A percentile compares a stretch with the other conserved stretches of the same genome.
phyloP scores from a whole-genome alignment of 1,140 invertebrate genomes.

The Ectropis grisescens region DNA sequence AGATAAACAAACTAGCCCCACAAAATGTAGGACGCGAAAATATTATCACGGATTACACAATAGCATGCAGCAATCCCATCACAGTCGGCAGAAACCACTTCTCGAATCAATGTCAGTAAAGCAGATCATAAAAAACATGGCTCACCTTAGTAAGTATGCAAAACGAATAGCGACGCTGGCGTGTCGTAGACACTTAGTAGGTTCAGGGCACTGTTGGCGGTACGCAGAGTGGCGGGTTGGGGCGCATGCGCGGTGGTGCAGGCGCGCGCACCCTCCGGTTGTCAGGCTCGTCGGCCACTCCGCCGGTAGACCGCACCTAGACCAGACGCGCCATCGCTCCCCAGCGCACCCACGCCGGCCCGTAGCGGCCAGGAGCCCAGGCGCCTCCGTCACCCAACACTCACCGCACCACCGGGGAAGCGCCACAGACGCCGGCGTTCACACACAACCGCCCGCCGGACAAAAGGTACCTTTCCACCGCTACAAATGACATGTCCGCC shows the following conservation, averaged over 20 bases:
- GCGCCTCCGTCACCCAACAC: conserved; percentile 43
- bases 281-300: conserved; percentile 32
- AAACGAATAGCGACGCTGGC: conserved; percentile 5
- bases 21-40: no score
- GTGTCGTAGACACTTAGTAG: no score
- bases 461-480: conserved; percentile 48
- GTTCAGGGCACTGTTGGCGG: no score
- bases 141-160: conserved; percentile 25
- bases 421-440: conserved; percentile 51
- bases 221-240: conserved; percentile 23
- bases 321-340: conserved; percentile 48
- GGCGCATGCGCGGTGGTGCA: conserved; percentile 47
- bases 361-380: conserved; percentile 56
- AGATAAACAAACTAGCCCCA: no score
- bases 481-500: conserved; percentile 28
- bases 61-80: no score
- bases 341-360: conserved; percentile 57
- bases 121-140: conserved; percentile 9
- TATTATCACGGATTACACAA: no score
- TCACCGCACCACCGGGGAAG: conserved; percentile 30
- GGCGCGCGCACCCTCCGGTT: conserved; percentile 50
- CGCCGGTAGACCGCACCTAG: conserved; percentile 53
- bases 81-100: no score
- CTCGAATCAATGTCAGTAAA: no score
- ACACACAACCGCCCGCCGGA: no score